A percentile compares a stretch with the other conserved stretches of the same genome.
Conservation (phyloP, 2,888 invertebrate species). For the Andrena hattorfiana region DNA sequence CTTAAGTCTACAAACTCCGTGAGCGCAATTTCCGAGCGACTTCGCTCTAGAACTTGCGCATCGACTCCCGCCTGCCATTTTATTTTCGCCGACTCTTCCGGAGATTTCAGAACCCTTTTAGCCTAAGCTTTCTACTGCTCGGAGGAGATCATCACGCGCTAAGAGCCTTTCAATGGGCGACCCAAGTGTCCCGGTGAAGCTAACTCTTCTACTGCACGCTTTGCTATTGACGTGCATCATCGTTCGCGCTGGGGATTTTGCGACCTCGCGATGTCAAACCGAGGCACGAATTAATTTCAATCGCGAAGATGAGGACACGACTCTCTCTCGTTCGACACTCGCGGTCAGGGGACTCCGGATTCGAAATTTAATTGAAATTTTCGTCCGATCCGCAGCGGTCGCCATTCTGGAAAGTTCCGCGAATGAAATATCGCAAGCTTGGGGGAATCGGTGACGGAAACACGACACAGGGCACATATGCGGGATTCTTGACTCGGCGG, state of each 20-base stretch:
- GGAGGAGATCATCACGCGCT: too few relatives aligned
- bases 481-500: slow-evolving; percentile 3
- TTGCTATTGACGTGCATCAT: too few relatives aligned
- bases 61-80: neutral
- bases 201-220: too few relatives aligned
- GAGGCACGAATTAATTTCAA: slow-evolving; percentile 10
- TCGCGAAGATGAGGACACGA: neutral
- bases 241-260: too few relatives aligned
- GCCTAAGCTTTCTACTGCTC: too few relatives aligned
- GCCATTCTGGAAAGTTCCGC: slow-evolving; percentile 6
- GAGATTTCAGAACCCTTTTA: neutral
- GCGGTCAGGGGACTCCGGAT: neutral
- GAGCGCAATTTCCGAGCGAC: slow-evolving; percentile 7
- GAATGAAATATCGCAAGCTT: neutral
- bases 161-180: too few relatives aligned
- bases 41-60: neutral
- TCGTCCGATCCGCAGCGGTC: neutral
- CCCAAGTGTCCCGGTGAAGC: too few relatives aligned
- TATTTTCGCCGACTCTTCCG: neutral
- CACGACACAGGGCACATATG: neutral
- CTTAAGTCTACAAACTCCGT: slow-evolving; percentile 1
- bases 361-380: slow-evolving; percentile 13
- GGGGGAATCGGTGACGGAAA: neutral
- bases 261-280: neutral
- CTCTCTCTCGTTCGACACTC: neutral